Evolutionary conservation across 1,140 invertebrate genomes (phyloP).

Genomic region (Ceratina australensis): DNA sequence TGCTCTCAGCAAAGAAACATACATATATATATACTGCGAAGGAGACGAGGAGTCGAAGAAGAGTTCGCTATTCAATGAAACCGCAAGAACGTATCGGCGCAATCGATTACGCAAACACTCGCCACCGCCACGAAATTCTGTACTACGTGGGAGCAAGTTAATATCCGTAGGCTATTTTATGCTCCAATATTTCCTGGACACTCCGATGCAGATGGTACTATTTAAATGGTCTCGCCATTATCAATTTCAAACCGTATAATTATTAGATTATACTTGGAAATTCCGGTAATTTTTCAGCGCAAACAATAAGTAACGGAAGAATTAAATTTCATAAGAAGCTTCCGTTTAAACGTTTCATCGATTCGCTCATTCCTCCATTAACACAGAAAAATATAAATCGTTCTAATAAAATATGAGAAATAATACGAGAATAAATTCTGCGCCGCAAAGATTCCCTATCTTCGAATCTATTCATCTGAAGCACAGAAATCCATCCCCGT

Average conservation of each 20-base stretch:
- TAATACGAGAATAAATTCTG: too few species aligned
- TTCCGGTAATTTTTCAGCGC: too few species aligned
- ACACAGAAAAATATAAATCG: too few species aligned
- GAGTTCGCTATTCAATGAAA: conserved; percentile 10
- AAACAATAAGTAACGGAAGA: too few species aligned
- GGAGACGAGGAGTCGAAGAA: not conserved
- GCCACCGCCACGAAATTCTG: not conserved
- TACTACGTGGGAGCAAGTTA: too few species aligned
- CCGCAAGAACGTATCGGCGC: conserved; percentile 14
- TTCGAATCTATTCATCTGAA: not conserved
- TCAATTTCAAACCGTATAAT: not conserved
- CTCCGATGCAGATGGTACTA: not conserved
- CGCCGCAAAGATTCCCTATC: too few species aligned
- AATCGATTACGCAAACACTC: not conserved
- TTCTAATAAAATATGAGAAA: too few species aligned
- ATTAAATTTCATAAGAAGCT: too few species aligned
- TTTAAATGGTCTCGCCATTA: not conserved
- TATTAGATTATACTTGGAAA: not conserved
- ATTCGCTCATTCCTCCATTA: too few species aligned
- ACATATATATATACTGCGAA: not conserved
- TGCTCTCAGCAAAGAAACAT: conserved; percentile 7
- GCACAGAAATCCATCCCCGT: not conserved
- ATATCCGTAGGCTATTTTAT: conserved; percentile 5
- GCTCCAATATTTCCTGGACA: not conserved
- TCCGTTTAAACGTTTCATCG: not conserved